phyloP scores from a whole-genome alignment of 2,113 vertebrate genomes.

The Pleuronectes platessa region DNA sequence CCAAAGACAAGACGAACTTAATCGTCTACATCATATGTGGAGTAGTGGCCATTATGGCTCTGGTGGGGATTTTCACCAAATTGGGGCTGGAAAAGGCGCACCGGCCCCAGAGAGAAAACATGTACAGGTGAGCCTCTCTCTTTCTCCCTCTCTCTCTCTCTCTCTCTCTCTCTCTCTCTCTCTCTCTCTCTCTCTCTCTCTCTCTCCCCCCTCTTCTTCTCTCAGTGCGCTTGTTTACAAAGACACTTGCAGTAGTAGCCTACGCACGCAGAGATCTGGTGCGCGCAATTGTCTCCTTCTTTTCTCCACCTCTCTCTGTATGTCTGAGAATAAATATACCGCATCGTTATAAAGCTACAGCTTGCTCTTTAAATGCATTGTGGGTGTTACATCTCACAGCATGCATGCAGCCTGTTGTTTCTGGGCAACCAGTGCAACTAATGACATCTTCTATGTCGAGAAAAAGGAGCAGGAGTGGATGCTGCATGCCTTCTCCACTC shows the following conservation, averaged over 20 bases:
- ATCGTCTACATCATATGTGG: conserved; percentile 99
- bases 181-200: too few relatives aligned
- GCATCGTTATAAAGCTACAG: background rate
- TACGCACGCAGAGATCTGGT: conserved; percentile 38
- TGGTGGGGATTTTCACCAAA: conserved; percentile 99
- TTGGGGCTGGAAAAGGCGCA: conserved; percentile 98
- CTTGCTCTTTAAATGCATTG: background rate
- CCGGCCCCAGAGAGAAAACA: conserved; percentile 96
- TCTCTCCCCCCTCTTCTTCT: background rate
- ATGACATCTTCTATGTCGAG: conserved; percentile 12
- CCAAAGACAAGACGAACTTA: conserved; percentile 98
- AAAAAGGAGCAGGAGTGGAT: conserved; percentile 7
- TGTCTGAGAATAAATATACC: background rate
- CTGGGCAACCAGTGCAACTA: conserved; percentile 46
- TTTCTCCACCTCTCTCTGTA: background rate
- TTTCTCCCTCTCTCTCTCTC: background rate
- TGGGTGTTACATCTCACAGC: background rate
- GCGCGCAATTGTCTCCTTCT: conserved; percentile 25
- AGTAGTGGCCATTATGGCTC: conserved; percentile 98
- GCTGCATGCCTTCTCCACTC: conserved; percentile 19
- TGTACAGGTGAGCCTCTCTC: conserved; percentile 89
- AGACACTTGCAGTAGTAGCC: conserved; percentile 53
- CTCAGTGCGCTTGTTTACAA: conserved; percentile 68
- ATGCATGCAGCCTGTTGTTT: conserved; percentile 16
- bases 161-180: background rate